Percentiles rank a stretch among this genome's conserved stretches.
phyloP scores from a whole-genome alignment of 2,888 invertebrate species.

The Spodoptera littoralis region DNA sequence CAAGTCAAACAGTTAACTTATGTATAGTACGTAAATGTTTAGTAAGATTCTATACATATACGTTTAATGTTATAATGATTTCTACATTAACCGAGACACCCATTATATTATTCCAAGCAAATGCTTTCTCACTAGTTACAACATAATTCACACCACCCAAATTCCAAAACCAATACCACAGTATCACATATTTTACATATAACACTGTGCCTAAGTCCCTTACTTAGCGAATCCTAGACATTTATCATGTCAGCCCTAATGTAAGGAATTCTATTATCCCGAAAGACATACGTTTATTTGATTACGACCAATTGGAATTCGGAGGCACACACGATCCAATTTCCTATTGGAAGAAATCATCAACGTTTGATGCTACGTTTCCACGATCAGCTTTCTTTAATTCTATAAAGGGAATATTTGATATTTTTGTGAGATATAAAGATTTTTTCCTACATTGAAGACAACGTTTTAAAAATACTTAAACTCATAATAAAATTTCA shows the following conservation, averaged over 20 bases:
- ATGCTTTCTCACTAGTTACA: no score
- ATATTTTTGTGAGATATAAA: not conserved
- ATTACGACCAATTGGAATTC: conserved; percentile 54
- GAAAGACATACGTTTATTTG: conserved; percentile 55
- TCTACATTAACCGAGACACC: no score
- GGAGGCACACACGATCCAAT: conserved; percentile 50
- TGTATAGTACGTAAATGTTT: no score
- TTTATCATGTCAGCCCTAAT: conserved; percentile 53
- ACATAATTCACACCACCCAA: conserved; percentile 12
- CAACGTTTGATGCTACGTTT: conserved; percentile 24
- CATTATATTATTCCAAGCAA: no score
- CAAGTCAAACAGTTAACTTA: no score
- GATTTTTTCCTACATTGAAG: not conserved
- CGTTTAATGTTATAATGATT: no score
- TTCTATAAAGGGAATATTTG: not conserved
- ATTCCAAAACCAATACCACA: conserved; percentile 16
- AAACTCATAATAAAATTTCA: no score
- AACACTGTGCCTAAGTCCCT: conserved; percentile 30
- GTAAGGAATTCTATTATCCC: conserved; percentile 55
- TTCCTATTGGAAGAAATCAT: conserved; percentile 39
- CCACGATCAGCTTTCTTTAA: conserved; percentile 1
- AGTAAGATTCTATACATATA: no score
- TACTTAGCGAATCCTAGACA: conserved; percentile 43
- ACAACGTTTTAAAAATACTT: no score
- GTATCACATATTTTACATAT: conserved; percentile 24